Conservation (phyloP, 1,140 invertebrate genomes). For the Camponotus floridanus region DNA sequence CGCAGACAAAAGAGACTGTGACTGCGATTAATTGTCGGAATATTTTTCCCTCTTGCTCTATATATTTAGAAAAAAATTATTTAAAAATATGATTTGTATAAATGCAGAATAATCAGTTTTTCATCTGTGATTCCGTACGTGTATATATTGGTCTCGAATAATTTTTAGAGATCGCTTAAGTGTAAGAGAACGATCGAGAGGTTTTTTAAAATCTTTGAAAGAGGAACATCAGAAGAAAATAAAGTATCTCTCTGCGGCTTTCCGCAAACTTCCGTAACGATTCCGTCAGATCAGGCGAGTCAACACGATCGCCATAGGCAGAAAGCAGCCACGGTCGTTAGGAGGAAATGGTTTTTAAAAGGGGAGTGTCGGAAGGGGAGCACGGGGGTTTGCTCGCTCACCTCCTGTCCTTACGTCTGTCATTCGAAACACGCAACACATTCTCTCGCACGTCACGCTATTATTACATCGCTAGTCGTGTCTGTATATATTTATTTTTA, state of each 20-base stretch:
- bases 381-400: slow-evolving; percentile 76
- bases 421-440: slow-evolving; percentile 83
- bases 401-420: slow-evolving; percentile 83
- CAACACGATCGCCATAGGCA: slow-evolving; percentile 25
- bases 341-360: slow-evolving; percentile 77
- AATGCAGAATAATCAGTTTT: background rate
- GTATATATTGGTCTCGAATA: background rate
- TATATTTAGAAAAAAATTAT: background rate
- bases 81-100: background rate
- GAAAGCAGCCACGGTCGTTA: slow-evolving; percentile 68
- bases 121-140: background rate
- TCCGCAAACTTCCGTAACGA: slow-evolving; percentile 54
- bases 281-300: slow-evolving; percentile 42
- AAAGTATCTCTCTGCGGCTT: background rate
- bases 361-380: slow-evolving; percentile 69
- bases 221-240: background rate
- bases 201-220: background rate
- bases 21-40: slow-evolving; percentile 33
- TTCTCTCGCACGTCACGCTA: slow-evolving; percentile 78
- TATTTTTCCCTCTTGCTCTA: background rate
- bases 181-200: background rate
- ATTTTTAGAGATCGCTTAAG: background rate
- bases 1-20: slow-evolving; percentile 7
- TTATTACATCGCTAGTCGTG: slow-evolving; percentile 73
- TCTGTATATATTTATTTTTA: slow-evolving; percentile 54